A percentile compares a stretch with the other conserved stretches of the same genome.
phyloP scores from a whole-genome alignment of 1,140 invertebrate genomes.

The Sminthurinus signatus region DNA sequence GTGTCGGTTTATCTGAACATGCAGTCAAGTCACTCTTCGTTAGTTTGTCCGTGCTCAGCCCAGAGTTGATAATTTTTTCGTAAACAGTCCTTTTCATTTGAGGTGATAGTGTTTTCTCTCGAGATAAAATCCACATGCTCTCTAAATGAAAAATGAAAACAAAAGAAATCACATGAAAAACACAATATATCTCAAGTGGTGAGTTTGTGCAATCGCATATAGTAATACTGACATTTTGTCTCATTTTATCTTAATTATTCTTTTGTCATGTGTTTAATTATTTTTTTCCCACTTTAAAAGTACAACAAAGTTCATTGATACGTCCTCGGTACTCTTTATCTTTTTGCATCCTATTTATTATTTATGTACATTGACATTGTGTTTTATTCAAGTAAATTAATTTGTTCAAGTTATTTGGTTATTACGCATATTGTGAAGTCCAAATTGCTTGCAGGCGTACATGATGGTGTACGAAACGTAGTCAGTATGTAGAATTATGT shows the following conservation, averaged over 20 bases:
- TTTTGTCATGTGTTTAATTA: too few species aligned
- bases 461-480: conserved; percentile 45
- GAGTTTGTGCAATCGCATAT: too few species aligned
- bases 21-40: neutral
- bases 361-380: neutral
- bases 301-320: too few species aligned
- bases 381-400: too few species aligned
- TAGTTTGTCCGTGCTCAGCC: neutral
- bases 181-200: too few species aligned
- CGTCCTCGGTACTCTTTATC: too few species aligned
- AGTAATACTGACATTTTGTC: too few species aligned
- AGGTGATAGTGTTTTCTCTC: conserved; percentile 13
- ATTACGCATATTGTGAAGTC: conserved; percentile 36
- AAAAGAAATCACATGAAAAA: too few species aligned
- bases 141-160: conserved; percentile 15
- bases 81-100: conserved; percentile 12
- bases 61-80: conserved; percentile 8
- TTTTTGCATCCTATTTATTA: neutral
- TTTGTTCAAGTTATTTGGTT: neutral
- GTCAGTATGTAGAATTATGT: conserved; percentile 45
- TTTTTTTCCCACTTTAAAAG: too few species aligned
- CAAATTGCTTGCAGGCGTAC: conserved; percentile 42
- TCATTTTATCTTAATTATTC: too few species aligned
- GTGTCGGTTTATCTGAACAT: too few species aligned
- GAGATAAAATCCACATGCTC: conserved; percentile 28